Evolutionary conservation across 2,797 vertebrate species (phyloP), one percentile per base, ranked within the genome.

Genomic region (Pangasius larnaudii): DNA sequence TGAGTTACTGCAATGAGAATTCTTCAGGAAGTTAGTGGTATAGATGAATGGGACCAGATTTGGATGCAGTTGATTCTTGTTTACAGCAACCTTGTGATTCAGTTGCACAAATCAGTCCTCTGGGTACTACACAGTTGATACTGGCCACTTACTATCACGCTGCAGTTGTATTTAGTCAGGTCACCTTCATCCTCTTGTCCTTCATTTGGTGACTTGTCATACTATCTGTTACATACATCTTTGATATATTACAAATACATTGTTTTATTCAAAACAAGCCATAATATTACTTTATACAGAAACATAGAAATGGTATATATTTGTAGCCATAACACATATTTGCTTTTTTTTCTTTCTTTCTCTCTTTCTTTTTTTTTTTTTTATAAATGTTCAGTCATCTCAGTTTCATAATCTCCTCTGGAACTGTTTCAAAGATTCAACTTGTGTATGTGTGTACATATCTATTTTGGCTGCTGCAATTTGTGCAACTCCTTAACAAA

Each of bases 1-100:
- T 94, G 96, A 99, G 95, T 89, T 97, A 96, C 89, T 98, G 96
- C 95, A 98, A 96, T 92, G 96, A 99, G 94, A 89, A 93, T 86
- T 95, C 95, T 85, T 39, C 92, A 65, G 83, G 91, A 87, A 59
- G 83, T 74, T 84, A 87, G 85, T 77, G 78, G 0, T n/a, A 84
- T 85, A 59, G 53, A 10, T 72, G 74, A 77, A 88, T 87, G 88
- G 75, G 88, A 77, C 80, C 19, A 86, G 85, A 91, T 94, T 95
- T 94, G 93, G 92, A 93, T 89, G 93, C 94, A 94, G 95, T 94
- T 95, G 94, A 94, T 95, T 95, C 95, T 94, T 96, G 96, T 97
- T 97, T 97, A 97, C 96, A 97, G 95, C 94, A 95, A 95, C 93
- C 93, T 95, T 90, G 88, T 87, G 94, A 94, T 95, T 95, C 95